Evolutionary conservation across 1,140 invertebrate genomes (phyloP).

Genomic region (Eriosoma lanigerum): DNA sequence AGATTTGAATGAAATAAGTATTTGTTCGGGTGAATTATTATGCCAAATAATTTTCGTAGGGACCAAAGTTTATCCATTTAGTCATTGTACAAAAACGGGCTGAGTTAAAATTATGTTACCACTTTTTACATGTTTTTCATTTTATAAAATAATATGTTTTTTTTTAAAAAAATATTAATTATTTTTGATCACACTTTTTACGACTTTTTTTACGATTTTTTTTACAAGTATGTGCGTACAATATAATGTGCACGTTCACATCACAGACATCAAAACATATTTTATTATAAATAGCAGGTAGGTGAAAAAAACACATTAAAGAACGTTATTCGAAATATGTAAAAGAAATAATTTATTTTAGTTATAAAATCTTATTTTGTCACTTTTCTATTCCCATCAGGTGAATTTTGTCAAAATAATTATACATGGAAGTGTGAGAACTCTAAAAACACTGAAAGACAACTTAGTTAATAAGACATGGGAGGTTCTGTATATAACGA

Average conservation of each 20-base stretch:
- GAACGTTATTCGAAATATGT: too few relatives aligned
- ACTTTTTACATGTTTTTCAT: slow-evolving; percentile 15
- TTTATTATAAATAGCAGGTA: not conserved
- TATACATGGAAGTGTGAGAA: too few relatives aligned
- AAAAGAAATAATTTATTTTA: too few relatives aligned
- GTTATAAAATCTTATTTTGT: too few relatives aligned
- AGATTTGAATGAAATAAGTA: not conserved
- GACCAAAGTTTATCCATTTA: not conserved
- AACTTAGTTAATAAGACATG: too few relatives aligned
- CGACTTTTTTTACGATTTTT: not conserved
- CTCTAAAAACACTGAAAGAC: too few relatives aligned
- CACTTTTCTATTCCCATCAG: too few relatives aligned
- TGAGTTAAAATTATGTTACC: not conserved
- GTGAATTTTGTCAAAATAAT: too few relatives aligned
- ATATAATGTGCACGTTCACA: not conserved
- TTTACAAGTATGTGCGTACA: not conserved
- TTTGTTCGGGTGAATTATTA: not conserved
- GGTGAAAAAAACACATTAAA: not conserved
- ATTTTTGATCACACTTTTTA: not conserved
- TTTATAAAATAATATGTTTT: slow-evolving; percentile 4
- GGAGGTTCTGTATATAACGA: too few relatives aligned
- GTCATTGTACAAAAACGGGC: not conserved
- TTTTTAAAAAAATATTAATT: slow-evolving; percentile 1
- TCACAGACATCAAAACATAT: not conserved
- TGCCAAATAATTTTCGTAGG: not conserved